Percentiles rank a stretch among this genome's conserved stretches.
Conservation (phyloP, 2,888 invertebrate genomes). For the Apotomis betuletana region DNA sequence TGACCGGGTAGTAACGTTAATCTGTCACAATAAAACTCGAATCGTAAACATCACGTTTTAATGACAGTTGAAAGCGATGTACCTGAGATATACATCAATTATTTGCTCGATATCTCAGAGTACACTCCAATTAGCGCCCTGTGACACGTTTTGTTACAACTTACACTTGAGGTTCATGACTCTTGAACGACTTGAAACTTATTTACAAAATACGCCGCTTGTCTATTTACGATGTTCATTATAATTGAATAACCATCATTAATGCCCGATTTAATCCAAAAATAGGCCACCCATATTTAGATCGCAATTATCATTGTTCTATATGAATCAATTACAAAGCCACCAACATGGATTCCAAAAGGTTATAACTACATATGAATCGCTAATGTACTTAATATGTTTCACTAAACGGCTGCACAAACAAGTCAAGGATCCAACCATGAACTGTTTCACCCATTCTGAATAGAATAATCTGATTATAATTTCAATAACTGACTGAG, state of each 20-base stretch:
- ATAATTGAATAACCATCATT: conserved; percentile 1
- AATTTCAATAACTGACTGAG: conserved; percentile 35
- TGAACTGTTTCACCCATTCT: conserved; percentile 25
- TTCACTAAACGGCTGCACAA: not conserved
- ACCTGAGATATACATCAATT: too few relatives aligned
- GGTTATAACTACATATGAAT: not conserved
- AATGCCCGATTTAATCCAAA: conserved; percentile 11
- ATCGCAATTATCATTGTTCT: conserved; percentile 35
- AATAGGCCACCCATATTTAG: conserved; percentile 32
- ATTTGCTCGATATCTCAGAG: too few relatives aligned
- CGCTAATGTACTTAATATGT: conserved; percentile 2
- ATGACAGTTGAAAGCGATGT: too few relatives aligned
- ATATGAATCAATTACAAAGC: conserved; percentile 25
- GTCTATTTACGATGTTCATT: conserved; percentile 7
- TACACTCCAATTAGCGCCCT: too few relatives aligned
- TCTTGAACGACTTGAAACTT: not conserved
- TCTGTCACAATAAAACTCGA: too few relatives aligned
- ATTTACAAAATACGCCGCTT: conserved; percentile 10
- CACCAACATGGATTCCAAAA: not conserved
- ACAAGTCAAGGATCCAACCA: conserved; percentile 34
- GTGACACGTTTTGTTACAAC: too few relatives aligned
- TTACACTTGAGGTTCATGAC: too few relatives aligned
- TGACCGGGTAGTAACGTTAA: too few relatives aligned
- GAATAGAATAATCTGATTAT: conserved; percentile 29
- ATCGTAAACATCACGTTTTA: too few relatives aligned